Base-by-base conservation (phyloP, 2,888 invertebrate genomes). In the Ectemnius continuus region DNA sequence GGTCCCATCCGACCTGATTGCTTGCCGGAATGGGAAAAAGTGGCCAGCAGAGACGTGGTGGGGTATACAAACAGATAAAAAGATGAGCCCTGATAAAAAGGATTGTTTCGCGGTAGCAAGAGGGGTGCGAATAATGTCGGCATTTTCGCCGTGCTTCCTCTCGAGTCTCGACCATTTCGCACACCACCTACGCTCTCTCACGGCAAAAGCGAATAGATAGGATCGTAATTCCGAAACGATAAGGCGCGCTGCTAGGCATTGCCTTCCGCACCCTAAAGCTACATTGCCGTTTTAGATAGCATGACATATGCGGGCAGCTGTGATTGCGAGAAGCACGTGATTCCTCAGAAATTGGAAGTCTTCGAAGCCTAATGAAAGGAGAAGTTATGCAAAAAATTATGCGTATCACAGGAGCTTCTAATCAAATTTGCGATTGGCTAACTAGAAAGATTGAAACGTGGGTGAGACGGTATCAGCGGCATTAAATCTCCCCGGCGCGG, bases 41-140 rank as follows among this genome's bases (percentile, higher is more conserved):
- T 16, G 16, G 52, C 16, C 16, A 52, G 52, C 5, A 52, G 0
- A 52, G 16, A 3, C 3, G 23, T 23, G 23, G 23, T 23, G 23
- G 23, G 23, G 23, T 23, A 23, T 23, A 23, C 23, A 23, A 23
- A 23, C 52, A 36, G 36, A 11, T 36, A 36, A 36, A 36, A 36
- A 36, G 36, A 36, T 16, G 52, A 52, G 14, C 52, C 4, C 16
- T 52, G 16, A 52, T 52, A 52, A 52, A 52, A 52, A 65, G 77
- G 69, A 79, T 80, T 74, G 73, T 80, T 80, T 76, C 57, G 52
- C 60, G 48, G 64, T 75, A 82, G 82, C 78, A 80, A 80, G 76
- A 23, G 26, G 2, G 8, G 62, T 58, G 18, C 23, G 62, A 59
- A 47, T 66, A 62, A 65, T 61, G 48, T 67, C 58, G 52, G 65